A percentile compares a stretch with the other conserved stretches of the same genome.
Evolutionary conservation across 1,140 invertebrate genomes (phyloP).

Genomic region (Euura lappo): DNA sequence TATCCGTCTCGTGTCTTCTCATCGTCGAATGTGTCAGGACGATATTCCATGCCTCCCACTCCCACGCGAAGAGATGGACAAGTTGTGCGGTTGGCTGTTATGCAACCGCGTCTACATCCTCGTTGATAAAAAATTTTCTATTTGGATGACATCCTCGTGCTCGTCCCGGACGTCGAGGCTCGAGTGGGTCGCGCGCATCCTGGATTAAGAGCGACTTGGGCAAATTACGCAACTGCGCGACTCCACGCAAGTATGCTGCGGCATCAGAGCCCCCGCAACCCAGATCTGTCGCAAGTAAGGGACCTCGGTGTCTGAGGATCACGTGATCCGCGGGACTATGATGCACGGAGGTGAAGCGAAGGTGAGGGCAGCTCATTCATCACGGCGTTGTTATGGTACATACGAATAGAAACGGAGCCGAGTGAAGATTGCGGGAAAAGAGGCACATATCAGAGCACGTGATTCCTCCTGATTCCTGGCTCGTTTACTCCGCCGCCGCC

Average conservation of each 20-base stretch:
- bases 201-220: too few species aligned
- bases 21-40: conserved; percentile 57
- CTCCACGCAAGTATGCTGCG: too few species aligned
- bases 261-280: conserved; percentile 33
- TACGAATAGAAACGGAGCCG: not conserved
- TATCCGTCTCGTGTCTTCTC: conserved; percentile 49
- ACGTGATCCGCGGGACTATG: conserved; percentile 12
- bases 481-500: conserved; percentile 29
- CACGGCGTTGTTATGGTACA: conserved; percentile 15
- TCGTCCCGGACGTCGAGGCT: too few species aligned
- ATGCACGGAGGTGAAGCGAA: conserved; percentile 14
- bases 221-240: too few species aligned
- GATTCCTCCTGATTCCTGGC: conserved; percentile 33
- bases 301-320: conserved; percentile 34
- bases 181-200: too few species aligned
- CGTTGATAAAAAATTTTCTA: too few species aligned
- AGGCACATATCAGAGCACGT: conserved; percentile 10
- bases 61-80: not conserved
- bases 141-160: too few species aligned
- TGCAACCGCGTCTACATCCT: too few species aligned
- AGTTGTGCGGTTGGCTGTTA: not conserved
- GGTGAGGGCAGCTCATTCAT: conserved; percentile 36
- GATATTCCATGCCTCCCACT: conserved; percentile 38
- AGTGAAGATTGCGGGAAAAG: conserved; percentile 7
- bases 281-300: conserved; percentile 47